Base-by-base conservation (phyloP, 2,888 invertebrate species). In the Tenthredo mesomela region DNA sequence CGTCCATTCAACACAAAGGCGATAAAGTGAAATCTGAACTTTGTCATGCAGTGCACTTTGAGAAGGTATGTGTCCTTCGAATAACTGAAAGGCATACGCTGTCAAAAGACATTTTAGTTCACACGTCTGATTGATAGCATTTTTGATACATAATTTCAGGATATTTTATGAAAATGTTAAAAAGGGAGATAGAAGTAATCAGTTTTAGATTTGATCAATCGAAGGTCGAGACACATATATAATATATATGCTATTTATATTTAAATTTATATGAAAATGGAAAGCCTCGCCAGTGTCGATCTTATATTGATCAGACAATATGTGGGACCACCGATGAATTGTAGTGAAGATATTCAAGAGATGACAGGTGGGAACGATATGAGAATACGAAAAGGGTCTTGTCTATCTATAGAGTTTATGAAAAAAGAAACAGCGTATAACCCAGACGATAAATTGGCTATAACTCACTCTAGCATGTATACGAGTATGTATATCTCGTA, bases 381-480 rank as follows among this genome's bases (percentile, higher is more conserved):
- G 2, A 33, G 67, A 67, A 67, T 67, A 67, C 33, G 67, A 67
- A 67, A 33, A 29, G 33, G 33, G 67, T 25, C 18, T 25, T 18
- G 67, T 25, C 18, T 25, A 33, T 77, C 77, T 18, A 54, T 77
- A n/a, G 77, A 29, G 25, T 29, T 77, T 77, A 54, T 29, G 47
- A 77, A 77, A 43, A 50, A 77, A 40, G 54, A 21, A 75, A 43
- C 47, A 54, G 18, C 12, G 33, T 29, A 77, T n/a, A 29, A 33
- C 54, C 9, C 54, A n/a, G 47, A 29, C 50, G 50, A 77, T 77
- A 77, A 77, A 77, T 77, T 77, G 77, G 77, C 77, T 54, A 33
- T 77, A 77, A 77, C 77, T 77, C 77, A 77, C 29, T 6, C 15
- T 25, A 29, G 12, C 77, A 21, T 43, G 47, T 43, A 9, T 21